Evolutionary conservation across 2,113 vertebrate species (phyloP).

Genomic region (Prionailurus viverrinus): DNA sequence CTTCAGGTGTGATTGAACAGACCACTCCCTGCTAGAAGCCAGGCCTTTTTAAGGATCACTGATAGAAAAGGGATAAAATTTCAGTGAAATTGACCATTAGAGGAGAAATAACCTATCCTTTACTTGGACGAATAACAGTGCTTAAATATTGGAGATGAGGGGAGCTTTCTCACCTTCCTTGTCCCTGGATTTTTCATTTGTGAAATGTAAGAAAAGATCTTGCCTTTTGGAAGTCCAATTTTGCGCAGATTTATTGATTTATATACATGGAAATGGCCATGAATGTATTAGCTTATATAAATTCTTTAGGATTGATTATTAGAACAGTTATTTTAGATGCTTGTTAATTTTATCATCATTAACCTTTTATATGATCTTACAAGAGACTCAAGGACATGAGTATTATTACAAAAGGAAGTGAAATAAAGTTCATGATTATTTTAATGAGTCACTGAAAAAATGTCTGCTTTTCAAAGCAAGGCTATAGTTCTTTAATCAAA

Average conservation of each 20-base stretch:
- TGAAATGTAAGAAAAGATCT: background rate
- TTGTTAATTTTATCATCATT: constrained; percentile 64
- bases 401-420: constrained; percentile 47
- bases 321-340: background rate
- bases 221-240: background rate
- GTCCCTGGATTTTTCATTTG: constrained; percentile 50
- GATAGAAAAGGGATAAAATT: constrained; percentile 2
- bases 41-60: background rate
- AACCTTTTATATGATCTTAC: constrained; percentile 56
- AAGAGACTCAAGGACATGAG: constrained; percentile 26
- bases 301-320: constrained; percentile 47
- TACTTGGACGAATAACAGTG: constrained; percentile 37
- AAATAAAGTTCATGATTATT: constrained; percentile 64
- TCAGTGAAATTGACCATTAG: constrained; percentile 62
- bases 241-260: background rate
- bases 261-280: background rate
- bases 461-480: constrained; percentile 69
- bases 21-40: constrained; percentile 50
- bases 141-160: background rate
- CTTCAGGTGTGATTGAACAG: constrained; percentile 33
- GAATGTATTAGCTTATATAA: background rate
- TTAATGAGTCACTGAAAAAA: constrained; percentile 72
- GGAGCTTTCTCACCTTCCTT: background rate
- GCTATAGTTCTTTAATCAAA: constrained; percentile 79
- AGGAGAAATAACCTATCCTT: constrained; percentile 46